Percentiles rank a stretch among this genome's conserved stretches.
Evolutionary conservation across 2,113 vertebrate genomes (phyloP).

Genomic region (Nothoprocta pentlandii): DNA sequence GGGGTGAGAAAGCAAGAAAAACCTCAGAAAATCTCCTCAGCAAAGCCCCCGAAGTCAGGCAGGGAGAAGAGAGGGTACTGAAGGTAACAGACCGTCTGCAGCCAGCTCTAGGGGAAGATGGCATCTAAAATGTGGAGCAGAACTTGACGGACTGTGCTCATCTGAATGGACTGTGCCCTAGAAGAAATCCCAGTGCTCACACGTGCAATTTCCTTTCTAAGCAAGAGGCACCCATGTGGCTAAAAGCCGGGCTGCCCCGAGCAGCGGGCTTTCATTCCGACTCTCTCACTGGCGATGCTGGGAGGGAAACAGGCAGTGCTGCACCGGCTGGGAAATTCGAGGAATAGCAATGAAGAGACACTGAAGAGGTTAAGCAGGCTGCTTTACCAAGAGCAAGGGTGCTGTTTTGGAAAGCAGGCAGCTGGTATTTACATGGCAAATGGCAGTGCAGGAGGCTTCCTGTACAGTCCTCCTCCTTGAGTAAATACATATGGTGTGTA

Average conservation of each 20-base stretch:
- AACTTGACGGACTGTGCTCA: too few relatives aligned
- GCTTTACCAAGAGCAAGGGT: not conserved
- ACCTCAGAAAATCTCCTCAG: not conserved
- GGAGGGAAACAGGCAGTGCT: not conserved
- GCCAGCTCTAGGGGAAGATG: not conserved
- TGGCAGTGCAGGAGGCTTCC: not conserved
- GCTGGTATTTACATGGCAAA: not conserved
- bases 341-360: not conserved
- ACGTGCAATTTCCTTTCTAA: not conserved
- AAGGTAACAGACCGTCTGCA: not conserved
- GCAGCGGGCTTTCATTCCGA: not conserved
- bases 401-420: not conserved
- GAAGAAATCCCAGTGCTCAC: not conserved
- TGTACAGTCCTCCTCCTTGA: not conserved
- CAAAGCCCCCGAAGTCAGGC: not conserved
- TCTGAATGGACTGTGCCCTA: not conserved
- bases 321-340: not conserved
- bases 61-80: not conserved
- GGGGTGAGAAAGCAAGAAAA: not conserved
- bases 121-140: not conserved
- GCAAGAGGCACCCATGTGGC: not conserved
- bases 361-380: not conserved
- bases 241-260: accelerated
- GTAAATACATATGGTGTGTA: not conserved
- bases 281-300: not conserved